These are phyloP conservation scores for Macaca fascicularis DNA, from an alignment of 2,113 vertebrate species.

Conservation along the genomic window T2T-MFA8v1.1 NC_088376.1:33002001-33002500, in stretches of 20 bases:
- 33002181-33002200: background rate
- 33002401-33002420: background rate
- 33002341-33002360: background rate
- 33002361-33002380: background rate
- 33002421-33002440: no score
- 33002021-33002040: background rate
- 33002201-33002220: background rate
- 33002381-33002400: background rate
- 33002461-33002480: no score
- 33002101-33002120: fast-evolving
- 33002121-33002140: background rate
- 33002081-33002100: background rate
- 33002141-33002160: background rate
- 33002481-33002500: background rate
- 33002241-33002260: background rate
- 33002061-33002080: background rate
- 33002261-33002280: background rate
- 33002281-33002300: background rate
- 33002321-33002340: background rate
- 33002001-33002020: background rate
- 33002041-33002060: background rate
- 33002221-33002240: background rate
- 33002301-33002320: background rate
- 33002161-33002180: background rate
- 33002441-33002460: background rate